Evolutionary conservation across 2,797 vertebrate species (phyloP).

Genomic region (Falco concolor): DNA sequence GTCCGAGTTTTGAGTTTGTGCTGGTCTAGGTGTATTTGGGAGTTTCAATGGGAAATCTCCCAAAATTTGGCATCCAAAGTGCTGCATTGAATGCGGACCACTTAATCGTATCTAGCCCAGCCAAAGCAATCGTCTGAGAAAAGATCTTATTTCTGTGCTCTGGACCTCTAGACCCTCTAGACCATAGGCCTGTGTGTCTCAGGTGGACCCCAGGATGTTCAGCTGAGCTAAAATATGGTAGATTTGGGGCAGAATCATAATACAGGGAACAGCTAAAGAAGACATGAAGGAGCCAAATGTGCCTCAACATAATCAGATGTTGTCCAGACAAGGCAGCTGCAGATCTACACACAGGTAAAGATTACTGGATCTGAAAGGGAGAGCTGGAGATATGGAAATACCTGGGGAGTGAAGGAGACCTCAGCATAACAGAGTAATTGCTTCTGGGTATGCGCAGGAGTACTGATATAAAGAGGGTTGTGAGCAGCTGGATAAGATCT

Average conservation of each 20-base stretch:
- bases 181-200: not conserved
- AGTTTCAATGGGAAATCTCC: not conserved
- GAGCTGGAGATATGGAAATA: not conserved
- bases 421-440: not conserved
- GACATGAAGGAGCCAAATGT: not conserved
- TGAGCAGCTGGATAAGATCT: not conserved
- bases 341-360: not conserved
- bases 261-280: not conserved
- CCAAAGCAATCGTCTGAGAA: not conserved
- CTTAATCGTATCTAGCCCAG: not conserved
- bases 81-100: not conserved
- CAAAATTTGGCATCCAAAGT: not conserved
- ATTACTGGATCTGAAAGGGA: not conserved
- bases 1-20: not conserved
- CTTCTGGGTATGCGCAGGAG: not conserved
- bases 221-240: not conserved
- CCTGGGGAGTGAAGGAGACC: not conserved
- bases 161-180: not conserved
- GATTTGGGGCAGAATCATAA: not conserved
- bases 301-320: not conserved
- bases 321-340: not conserved
- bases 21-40: not conserved
- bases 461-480: not conserved
- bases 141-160: not conserved
- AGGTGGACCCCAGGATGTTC: not conserved